Evolutionary conservation across 1,140 invertebrate species (phyloP).

Genomic region (Coelopa frigida): DNA sequence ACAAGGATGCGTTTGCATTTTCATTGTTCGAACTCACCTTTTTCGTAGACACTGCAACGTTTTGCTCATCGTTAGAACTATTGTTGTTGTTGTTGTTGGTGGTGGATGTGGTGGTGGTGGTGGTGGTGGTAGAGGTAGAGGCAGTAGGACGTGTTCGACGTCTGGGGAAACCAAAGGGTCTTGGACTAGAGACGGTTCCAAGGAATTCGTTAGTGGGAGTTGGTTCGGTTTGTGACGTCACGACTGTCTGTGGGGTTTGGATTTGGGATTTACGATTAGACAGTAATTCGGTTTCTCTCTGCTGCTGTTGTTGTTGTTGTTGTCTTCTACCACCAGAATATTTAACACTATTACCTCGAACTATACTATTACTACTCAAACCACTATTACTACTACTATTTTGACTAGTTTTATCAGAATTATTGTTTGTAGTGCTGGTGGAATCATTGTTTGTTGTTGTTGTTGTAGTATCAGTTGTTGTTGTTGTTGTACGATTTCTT

Average conservation of each 20-base stretch:
- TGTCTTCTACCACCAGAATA: conserved; percentile 31
- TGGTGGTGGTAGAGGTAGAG: conserved; percentile 16
- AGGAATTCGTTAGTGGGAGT: conserved; percentile 23
- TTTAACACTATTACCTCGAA: conserved; percentile 31
- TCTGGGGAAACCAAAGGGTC: conserved; percentile 51
- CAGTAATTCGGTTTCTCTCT: conserved; percentile 17
- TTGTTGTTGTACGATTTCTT: conserved; percentile 3
- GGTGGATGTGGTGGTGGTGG: conserved; percentile 12
- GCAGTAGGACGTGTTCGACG: conserved; percentile 33
- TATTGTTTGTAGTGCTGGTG: conserved; percentile 23
- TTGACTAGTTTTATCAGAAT: conserved; percentile 29
- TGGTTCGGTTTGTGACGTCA: conserved; percentile 20
- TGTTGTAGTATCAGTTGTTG: conserved; percentile 14
- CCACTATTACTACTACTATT: conserved; percentile 13
- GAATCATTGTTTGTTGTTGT: conserved; percentile 15
- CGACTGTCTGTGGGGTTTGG: conserved; percentile 17
- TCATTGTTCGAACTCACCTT: conserved; percentile 16
- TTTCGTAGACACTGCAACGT: conserved; percentile 14
- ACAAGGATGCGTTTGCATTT: conserved; percentile 1
- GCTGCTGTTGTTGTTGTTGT: no score
- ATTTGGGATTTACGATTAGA: conserved; percentile 14
- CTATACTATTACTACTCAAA: conserved; percentile 16
- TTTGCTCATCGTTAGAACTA: conserved; percentile 6
- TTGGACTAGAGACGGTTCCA: conserved; percentile 47
- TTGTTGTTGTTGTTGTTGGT: conserved; percentile 16